Base-by-base conservation (phyloP, 2,888 invertebrate genomes). In the Agriopis leucophaearia region DNA sequence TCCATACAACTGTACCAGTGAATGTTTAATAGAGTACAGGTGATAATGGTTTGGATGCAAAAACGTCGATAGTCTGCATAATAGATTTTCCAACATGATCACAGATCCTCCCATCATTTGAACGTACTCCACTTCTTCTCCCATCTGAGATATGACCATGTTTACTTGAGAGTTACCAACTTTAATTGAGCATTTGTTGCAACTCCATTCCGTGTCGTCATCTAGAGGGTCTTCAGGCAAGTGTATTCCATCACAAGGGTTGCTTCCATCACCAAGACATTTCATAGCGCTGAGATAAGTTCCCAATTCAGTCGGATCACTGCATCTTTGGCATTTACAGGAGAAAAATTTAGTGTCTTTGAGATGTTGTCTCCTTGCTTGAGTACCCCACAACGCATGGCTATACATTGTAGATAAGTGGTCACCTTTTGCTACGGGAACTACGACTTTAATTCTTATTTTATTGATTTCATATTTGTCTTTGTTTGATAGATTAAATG, bases 11-110 rank as follows among this genome's bases (percentile, higher is more conserved):
- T 98, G 98, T 60, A 98, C 94, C 40, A 98, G 88, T 0, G 97
- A 96, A 87, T 98, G 98, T 78, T 97, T 97, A 9, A 97, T 95
- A 0, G 97, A 95, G 79, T 97, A 97, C 74, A 97, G 94, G 77
- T 97, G 97, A 84, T 97, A 98, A 88, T 98, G 98, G 82, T 97
- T 96, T 0, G 96, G 96, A 89, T 98, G 98, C 64, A 98, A 90
- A 76, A 98, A 96, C 70, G 95, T 96, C 1, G 96, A 95, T 60
- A 97, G 88, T 75, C 97, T 96, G 56, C 95, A 95, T 9, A 97
- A 81, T 4, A 97, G 86, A 64, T 95, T 94, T 78, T 97, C 96
- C 68, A 97, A 86, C 72, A 94, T 95, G 12, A 94, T 89, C 0
- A 95, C 92, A 10, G 95, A 94, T 1, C 96, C 96, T 77, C 95